Conservation (phyloP, 1,140 invertebrate species). For the Sarcophaga bullata region DNA sequence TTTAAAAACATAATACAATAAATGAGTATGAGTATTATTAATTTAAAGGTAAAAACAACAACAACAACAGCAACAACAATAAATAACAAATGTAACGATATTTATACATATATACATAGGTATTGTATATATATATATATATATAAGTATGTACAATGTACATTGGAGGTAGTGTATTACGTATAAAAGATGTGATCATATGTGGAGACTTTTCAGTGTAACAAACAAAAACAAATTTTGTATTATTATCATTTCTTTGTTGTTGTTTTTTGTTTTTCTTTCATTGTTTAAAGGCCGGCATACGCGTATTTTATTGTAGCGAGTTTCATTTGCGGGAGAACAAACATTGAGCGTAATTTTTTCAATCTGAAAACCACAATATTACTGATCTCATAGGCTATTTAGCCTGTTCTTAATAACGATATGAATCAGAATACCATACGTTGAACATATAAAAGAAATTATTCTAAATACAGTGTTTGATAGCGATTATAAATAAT, state of each 20-base stretch:
- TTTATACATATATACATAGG: neutral
- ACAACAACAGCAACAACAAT: too few relatives aligned
- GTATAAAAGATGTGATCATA: constrained; percentile 9
- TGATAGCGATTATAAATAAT: too few relatives aligned
- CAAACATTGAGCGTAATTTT: too few relatives aligned
- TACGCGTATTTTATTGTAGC: neutral
- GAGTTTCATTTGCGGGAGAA: neutral
- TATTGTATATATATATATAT: too few relatives aligned
- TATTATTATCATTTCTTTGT: neutral
- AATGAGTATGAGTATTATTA: constrained; percentile 15
- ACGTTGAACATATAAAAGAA: too few relatives aligned
- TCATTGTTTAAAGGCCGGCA: neutral
- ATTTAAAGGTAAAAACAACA: constrained; percentile 14
- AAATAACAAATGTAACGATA: neutral
- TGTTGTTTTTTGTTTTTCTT: neutral
- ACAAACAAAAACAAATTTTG: neutral
- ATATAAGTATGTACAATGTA: too few relatives aligned
- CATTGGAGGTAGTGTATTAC: too few relatives aligned
- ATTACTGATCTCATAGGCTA: too few relatives aligned
- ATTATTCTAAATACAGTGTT: too few relatives aligned
- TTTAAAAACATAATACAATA: neutral
- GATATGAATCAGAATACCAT: too few relatives aligned
- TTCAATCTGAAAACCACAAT: too few relatives aligned
- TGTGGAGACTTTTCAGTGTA: constrained; percentile 1
- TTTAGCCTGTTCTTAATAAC: too few relatives aligned